Evolutionary conservation across 53 echinoderm and acorn worm species (phyloP).

Genomic region (Henricia sp.): DNA sequence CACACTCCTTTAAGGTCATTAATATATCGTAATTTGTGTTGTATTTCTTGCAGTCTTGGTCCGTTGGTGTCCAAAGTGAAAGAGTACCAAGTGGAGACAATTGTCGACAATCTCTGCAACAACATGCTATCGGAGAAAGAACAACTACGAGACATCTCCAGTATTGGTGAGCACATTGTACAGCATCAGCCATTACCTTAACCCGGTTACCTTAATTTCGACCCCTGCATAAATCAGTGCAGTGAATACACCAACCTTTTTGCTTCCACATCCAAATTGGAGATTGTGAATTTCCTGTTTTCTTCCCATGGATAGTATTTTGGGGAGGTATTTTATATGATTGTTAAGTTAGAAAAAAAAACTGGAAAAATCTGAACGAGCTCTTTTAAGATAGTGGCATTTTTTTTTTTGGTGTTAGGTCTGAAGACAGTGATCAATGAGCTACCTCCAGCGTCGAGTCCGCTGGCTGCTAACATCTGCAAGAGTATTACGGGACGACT

Average conservation of each 20-base stretch:
- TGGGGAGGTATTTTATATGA: too few relatives aligned
- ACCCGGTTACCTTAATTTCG: too few relatives aligned
- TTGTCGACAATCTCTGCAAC: slow-evolving; percentile 96
- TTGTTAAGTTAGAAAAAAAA: not conserved
- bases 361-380: not conserved
- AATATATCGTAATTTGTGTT: too few relatives aligned
- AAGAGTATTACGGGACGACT: slow-evolving; percentile 97
- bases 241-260: too few relatives aligned
- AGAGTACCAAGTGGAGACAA: slow-evolving; percentile 98
- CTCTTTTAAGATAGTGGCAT: not conserved
- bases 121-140: slow-evolving; percentile 97
- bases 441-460: slow-evolving; percentile 94
- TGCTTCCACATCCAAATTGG: too few relatives aligned
- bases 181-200: too few relatives aligned
- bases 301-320: too few relatives aligned
- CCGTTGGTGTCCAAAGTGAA: slow-evolving; percentile 98
- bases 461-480: slow-evolving; percentile 97
- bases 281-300: too few relatives aligned
- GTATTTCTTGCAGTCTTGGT: slow-evolving; percentile 79
- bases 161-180: slow-evolving; percentile 79
- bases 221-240: too few relatives aligned
- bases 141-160: slow-evolving; percentile 95
- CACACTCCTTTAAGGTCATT: too few relatives aligned
- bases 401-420: slow-evolving; percentile 57
- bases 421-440: slow-evolving; percentile 99